Conservation (phyloP, 2,113 vertebrate genomes). For the Columba janthina region DNA sequence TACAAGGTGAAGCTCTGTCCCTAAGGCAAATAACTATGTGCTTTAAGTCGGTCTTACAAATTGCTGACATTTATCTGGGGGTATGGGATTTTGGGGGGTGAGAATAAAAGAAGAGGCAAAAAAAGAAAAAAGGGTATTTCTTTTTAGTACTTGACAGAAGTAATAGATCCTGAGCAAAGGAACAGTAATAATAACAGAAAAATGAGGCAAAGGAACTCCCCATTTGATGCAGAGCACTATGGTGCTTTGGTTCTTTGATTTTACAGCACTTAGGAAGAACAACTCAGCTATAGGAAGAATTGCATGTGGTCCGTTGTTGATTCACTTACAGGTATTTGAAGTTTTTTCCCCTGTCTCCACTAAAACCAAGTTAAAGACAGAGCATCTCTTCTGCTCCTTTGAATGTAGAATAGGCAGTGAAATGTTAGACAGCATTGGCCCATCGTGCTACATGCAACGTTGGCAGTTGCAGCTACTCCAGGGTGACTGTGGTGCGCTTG, state of each 20-base stretch:
- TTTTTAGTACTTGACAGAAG: not conserved
- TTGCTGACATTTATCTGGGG: not conserved
- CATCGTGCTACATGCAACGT: no score
- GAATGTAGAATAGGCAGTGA: not conserved
- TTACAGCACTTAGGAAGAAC: not conserved
- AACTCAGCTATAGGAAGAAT: not conserved
- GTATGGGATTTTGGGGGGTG: not conserved
- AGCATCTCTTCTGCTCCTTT: not conserved
- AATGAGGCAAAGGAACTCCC: not conserved
- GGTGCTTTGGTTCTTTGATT: not conserved
- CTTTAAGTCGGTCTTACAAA: not conserved
- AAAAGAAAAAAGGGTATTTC: not conserved
- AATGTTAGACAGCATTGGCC: rapidly evolving
- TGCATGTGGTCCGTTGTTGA: not conserved
- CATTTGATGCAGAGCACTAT: not conserved
- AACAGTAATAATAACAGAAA: not conserved
- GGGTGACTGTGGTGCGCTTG: not conserved
- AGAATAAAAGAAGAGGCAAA: not conserved
- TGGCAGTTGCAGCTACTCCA: not conserved
- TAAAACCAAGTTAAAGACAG: not conserved
- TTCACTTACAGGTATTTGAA: not conserved
- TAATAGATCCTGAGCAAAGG: not conserved
- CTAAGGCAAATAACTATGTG: not conserved
- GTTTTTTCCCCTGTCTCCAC: not conserved
- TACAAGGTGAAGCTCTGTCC: not conserved